Base-by-base conservation (phyloP, 2,113 vertebrate species). In the Gobiocypris rarus region DNA sequence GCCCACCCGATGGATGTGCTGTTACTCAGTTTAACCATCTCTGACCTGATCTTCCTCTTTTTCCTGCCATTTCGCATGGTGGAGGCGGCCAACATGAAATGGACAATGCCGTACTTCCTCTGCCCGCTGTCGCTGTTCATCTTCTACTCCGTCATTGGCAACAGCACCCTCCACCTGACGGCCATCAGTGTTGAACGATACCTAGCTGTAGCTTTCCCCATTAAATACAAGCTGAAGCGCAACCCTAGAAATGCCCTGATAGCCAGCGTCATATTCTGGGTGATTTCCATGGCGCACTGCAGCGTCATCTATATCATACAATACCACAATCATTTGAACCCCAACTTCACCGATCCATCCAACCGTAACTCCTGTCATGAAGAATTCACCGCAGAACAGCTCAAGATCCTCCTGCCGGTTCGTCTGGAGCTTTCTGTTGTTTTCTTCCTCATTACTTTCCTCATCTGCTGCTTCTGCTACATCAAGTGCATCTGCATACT, bases 161-260 rank as follows among this genome's bases (percentile, higher is more conserved):
- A 93, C 87, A 95, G 94, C 91, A 91, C 89, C 9, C 88, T 93
- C 70, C 94, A 95, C 61, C 88, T 95, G 84, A 94, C 90, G 0
- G 94, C 92, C 0, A 91, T 96, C 71, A 95, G 94, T 54, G 88
- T 94, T 0, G 92, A 96, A 87, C 92, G 95, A 26, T 95, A 94
- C 82, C 90, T 95, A 19, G 93, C 93, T 1, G 94, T 94, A 34
- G 94, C 93, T 9, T 94, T 91, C 50, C 94, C 95, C 0, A 86
- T 93, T 74, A 86, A 82, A 56, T 92, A 91, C 91, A 93, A 92
- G 87, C 81, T 92, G 4, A 87, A 87, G 15, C 89, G 89, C 2
- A 65, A 88, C 80, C 92, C 91, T 0, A 0, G 83, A 0, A 90
- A 91, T 0, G 87, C 88, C 0, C 7, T 86, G 9, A 82, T 87